Conservation (phyloP, 2,113 vertebrate species). For the Cygnus atratus region DNA sequence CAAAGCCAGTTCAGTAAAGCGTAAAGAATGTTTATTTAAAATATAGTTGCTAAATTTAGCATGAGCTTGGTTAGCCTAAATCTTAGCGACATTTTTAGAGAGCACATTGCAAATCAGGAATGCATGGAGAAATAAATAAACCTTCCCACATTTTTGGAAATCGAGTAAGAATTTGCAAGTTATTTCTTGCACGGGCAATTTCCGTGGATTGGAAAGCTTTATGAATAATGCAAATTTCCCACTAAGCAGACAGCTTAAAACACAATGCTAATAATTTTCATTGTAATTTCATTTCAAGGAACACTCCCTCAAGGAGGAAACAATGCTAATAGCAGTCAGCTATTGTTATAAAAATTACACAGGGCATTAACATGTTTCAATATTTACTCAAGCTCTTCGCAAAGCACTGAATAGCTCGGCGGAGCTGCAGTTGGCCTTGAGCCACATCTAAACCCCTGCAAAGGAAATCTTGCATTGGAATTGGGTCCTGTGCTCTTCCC, state of each 20-base stretch:
- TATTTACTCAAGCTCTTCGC: constrained; percentile 31
- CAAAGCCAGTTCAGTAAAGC: constrained; percentile 65
- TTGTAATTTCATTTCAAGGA: neutral
- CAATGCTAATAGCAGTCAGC: neutral
- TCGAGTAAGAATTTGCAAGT: constrained; percentile 77
- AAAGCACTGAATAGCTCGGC: neutral
- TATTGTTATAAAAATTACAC: neutral
- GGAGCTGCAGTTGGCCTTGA: neutral
- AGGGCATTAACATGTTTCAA: neutral
- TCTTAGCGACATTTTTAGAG: constrained; percentile 78
- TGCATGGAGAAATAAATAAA: constrained; percentile 96
- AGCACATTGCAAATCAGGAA: constrained; percentile 90
- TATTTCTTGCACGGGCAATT: constrained; percentile 75
- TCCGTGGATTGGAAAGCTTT: neutral
- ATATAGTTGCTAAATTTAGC: constrained; percentile 88
- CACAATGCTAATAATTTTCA: neutral
- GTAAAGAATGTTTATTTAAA: constrained; percentile 80
- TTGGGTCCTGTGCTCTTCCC: neutral
- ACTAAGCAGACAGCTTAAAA: neutral
- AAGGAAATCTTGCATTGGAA: neutral
- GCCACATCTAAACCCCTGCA: neutral
- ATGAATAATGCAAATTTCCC: neutral
- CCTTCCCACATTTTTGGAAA: constrained; percentile 90
- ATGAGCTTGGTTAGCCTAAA: constrained; percentile 75
- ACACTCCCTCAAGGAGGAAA: neutral